Evolutionary conservation across 2,797 vertebrate species (phyloP).

Genomic region (Borostomias antarcticus): DNA sequence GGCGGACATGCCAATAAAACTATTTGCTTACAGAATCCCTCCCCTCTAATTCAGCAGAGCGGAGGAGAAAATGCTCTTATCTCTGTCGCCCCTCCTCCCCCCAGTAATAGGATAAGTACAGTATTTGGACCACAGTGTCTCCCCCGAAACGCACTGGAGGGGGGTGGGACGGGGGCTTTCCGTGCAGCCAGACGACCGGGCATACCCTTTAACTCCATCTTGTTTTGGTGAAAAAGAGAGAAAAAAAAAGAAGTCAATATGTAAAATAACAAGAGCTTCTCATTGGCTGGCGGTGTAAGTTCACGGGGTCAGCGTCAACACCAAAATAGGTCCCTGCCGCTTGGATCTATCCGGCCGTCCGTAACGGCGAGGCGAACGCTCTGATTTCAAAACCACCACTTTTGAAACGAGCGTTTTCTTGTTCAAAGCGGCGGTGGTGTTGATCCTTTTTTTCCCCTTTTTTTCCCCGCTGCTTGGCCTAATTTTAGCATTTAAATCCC

Average conservation of each 20-base stretch:
- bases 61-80: constrained; percentile 75
- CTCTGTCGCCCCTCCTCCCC: constrained; percentile 53
- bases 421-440: constrained; percentile 26
- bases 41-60: constrained; percentile 73
- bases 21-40: constrained; percentile 66
- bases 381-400: too few relatives aligned
- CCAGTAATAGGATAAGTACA: constrained; percentile 82
- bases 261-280: too few relatives aligned
- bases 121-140: constrained; percentile 80
- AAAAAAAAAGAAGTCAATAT: too few relatives aligned
- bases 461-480: constrained; percentile 50
- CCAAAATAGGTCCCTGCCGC: too few relatives aligned
- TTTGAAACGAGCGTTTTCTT: too few relatives aligned
- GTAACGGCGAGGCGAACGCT: too few relatives aligned
- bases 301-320: too few relatives aligned
- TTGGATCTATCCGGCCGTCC: too few relatives aligned
- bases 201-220: constrained; percentile 54
- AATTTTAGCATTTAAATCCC: constrained; percentile 65
- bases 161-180: constrained; percentile 49
- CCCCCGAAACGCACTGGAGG: constrained; percentile 59
- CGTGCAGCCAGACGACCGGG: constrained; percentile 72
- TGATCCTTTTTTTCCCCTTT: too few relatives aligned
- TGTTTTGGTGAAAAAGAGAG: constrained; percentile 66
- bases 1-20: constrained; percentile 71
- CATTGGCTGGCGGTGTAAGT: too few relatives aligned